A percentile compares a stretch with the other conserved stretches of the same genome.
Conservation (phyloP, 2,888 invertebrate species). For the Phortica magna region DNA sequence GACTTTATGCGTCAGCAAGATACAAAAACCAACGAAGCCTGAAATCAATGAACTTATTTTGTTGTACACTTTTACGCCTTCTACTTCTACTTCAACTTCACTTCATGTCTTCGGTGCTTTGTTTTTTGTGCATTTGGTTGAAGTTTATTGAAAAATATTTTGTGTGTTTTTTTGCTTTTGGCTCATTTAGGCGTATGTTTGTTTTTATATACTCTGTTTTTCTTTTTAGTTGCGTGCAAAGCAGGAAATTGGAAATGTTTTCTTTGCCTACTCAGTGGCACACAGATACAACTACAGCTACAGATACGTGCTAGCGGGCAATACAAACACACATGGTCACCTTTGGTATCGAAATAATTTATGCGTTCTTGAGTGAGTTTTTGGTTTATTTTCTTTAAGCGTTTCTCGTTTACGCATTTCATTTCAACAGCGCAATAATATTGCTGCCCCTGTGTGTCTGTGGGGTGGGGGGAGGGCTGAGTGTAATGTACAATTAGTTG, state of each 20-base stretch:
- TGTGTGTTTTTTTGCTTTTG: conserved; percentile 28
- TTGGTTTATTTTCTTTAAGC: conserved; percentile 66
- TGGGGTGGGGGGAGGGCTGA: neutral
- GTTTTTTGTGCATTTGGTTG: conserved; percentile 59
- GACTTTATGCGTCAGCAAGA: neutral
- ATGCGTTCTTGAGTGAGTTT: conserved; percentile 63
- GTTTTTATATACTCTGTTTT: conserved; percentile 70
- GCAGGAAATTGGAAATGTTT: conserved; percentile 30
- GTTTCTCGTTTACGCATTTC: conserved; percentile 45
- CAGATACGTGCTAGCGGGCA: conserved; percentile 57
- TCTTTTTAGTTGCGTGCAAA: conserved; percentile 51
- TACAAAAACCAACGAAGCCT: neutral
- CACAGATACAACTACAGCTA: conserved; percentile 7
- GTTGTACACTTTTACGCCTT: conserved; percentile 70
- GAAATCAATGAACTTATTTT: conserved; percentile 71
- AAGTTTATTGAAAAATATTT: conserved; percentile 66
- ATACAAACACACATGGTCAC: conserved; percentile 63
- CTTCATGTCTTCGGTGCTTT: neutral
- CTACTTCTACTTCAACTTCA: neutral
- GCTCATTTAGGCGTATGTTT: conserved; percentile 57
- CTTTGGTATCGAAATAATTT: conserved; percentile 66
- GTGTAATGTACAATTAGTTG: neutral
- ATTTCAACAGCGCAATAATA: conserved; percentile 61
- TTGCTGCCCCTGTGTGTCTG: no score
- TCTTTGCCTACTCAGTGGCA: neutral